Conservation (phyloP, 2,888 invertebrate genomes). For the Galerucella nymphaeae region DNA sequence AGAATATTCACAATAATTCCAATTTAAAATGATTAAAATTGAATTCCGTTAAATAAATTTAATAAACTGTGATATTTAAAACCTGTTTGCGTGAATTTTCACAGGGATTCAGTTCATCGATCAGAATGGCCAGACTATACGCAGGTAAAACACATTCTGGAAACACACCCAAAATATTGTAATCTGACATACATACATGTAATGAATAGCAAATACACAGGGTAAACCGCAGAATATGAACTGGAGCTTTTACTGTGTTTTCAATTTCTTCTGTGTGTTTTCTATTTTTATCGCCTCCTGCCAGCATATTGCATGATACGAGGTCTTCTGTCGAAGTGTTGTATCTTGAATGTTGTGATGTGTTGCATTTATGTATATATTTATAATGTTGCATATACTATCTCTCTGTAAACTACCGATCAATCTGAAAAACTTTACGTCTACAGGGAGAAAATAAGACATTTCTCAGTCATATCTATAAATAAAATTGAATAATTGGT, state of each 20-base stretch:
- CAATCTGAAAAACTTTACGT: not conserved
- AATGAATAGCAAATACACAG: not conserved
- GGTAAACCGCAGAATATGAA: not conserved
- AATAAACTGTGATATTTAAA: not conserved
- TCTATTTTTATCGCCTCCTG: conserved; percentile 16
- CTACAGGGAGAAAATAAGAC: not conserved
- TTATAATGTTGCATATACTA: not conserved
- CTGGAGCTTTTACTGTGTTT: not conserved
- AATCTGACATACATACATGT: not conserved
- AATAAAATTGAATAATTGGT: not conserved
- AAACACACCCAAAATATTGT: conserved; percentile 7
- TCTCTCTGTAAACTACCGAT: not conserved
- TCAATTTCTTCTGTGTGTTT: not conserved
- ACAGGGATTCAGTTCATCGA: conserved; percentile 14
- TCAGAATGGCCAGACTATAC: conserved; percentile 18
- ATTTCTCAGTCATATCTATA: not conserved
- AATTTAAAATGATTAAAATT: too few relatives aligned
- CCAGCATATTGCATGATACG: conserved; percentile 37
- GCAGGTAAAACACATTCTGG: conserved; percentile 25
- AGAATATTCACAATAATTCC: too few relatives aligned
- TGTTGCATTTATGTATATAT: conserved; percentile 41
- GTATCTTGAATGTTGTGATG: conserved; percentile 41
- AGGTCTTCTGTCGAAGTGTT: conserved; percentile 29
- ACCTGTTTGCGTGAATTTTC: conserved; percentile 13
- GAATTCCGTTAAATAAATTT: not conserved